Conservation (phyloP, 2,113 vertebrate species). For the Onychorhynchus coronatus region DNA sequence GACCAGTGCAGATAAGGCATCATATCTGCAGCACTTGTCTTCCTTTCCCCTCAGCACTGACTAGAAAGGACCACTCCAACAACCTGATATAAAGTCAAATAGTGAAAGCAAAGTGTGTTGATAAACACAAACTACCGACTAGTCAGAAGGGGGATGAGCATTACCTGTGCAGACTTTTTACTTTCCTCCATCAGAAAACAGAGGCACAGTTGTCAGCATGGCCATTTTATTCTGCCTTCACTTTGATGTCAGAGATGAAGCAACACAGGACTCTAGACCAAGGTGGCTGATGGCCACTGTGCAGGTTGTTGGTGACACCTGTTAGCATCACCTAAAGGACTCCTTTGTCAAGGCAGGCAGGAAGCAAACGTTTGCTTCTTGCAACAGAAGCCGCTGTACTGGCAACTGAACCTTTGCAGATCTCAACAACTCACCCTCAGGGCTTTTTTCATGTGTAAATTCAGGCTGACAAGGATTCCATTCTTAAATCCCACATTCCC, state of each 20-base stretch:
- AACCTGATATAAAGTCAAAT: neutral
- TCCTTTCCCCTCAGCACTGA: neutral
- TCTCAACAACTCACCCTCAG: neutral
- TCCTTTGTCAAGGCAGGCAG: neutral
- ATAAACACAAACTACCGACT: neutral
- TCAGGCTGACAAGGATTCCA: neutral
- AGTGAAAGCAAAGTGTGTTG: neutral
- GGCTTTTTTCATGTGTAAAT: neutral
- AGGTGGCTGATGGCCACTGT: neutral
- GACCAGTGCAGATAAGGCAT: slow-evolving; percentile 28
- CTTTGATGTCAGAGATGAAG: neutral
- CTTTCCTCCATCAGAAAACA: neutral
- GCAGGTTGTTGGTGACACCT: neutral
- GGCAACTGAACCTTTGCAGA: neutral
- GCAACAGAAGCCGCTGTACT: neutral
- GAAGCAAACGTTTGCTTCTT: neutral
- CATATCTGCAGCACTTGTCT: neutral
- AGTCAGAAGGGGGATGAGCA: neutral
- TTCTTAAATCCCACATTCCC: neutral
- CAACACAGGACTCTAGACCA: neutral
- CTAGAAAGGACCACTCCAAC: neutral
- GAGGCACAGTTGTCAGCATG: neutral
- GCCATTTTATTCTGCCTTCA: neutral
- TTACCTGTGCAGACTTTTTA: neutral
- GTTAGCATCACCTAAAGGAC: neutral